Conservation (phyloP, 2,888 invertebrate genomes). For the Amphipoea lucens region DNA sequence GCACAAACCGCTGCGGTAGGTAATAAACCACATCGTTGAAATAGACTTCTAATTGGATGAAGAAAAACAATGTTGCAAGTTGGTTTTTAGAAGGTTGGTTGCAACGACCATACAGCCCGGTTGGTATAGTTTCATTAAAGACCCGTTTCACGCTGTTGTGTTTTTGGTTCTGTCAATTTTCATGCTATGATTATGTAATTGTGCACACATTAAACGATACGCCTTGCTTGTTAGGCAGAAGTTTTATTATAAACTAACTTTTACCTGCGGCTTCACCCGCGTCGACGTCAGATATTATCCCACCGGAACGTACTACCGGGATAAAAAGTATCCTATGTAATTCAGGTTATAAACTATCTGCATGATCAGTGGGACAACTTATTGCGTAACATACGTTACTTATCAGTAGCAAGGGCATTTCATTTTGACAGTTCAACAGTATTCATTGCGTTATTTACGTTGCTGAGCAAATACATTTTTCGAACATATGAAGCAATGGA, state of each 20-base stretch:
- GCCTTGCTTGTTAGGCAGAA: background rate
- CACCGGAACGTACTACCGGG: background rate
- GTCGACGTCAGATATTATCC: background rate
- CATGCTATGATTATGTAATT: slow-evolving; percentile 7
- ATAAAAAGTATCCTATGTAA: background rate
- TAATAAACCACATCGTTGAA: background rate
- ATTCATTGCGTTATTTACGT: no score
- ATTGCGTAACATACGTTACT: no score
- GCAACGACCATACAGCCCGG: no score
- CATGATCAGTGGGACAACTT: no score
- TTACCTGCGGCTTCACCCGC: background rate
- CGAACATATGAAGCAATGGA: no score
- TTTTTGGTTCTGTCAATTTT: slow-evolving; percentile 16
- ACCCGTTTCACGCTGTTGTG: background rate
- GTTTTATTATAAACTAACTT: background rate
- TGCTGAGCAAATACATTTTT: no score
- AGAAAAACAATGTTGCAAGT: background rate
- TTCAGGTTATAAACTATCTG: background rate
- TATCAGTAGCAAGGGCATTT: no score
- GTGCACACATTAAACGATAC: background rate
- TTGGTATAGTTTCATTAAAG: background rate
- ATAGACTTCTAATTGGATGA: background rate
- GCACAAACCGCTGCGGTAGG: background rate
- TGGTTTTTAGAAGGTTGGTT: background rate
- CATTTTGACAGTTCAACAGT: no score